A percentile compares a stretch with the other conserved stretches of the same genome.
These are phyloP conservation scores for Diorhabda carinulata DNA, from an alignment of 1,140 invertebrate genomes.

Conservation along the genomic window DNA sequence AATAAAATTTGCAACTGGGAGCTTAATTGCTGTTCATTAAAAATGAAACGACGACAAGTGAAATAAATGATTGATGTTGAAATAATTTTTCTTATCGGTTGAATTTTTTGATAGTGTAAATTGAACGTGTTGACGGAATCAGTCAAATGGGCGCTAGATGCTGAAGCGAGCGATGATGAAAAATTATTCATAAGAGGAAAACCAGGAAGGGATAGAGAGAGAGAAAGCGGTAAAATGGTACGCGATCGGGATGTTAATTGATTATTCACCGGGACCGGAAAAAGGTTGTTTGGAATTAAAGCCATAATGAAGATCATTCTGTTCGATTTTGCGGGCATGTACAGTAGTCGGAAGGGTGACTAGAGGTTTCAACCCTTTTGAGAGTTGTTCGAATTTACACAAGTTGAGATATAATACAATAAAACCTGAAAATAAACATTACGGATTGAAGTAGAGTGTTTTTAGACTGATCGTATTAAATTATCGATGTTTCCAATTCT, in stretches of 20 bases:
- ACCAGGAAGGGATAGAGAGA: not conserved
- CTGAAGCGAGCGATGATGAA: not conserved
- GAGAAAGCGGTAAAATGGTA: not conserved
- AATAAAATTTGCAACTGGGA: too few relatives aligned
- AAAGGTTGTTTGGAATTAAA: slow-evolving; percentile 2
- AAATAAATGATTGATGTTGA: too few relatives aligned
- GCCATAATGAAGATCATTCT: slow-evolving; percentile 2
- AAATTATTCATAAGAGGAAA: not conserved
- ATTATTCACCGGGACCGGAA: not conserved
- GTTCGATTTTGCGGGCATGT: not conserved
- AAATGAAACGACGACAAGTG: too few relatives aligned
- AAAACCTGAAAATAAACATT: too few relatives aligned
- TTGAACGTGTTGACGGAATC: not conserved
- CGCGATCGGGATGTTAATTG: slow-evolving; percentile 1
- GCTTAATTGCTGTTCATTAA: too few relatives aligned
- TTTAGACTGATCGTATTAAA: too few relatives aligned
- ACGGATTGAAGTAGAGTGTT: too few relatives aligned
- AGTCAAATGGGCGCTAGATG: not conserved
- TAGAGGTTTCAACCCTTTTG: not conserved
- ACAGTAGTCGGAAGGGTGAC: not conserved
- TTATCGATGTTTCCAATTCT: too few relatives aligned
- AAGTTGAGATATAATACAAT: too few relatives aligned
- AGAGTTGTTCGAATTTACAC: too few relatives aligned
- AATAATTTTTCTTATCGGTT: too few relatives aligned
- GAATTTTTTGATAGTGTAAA: too few relatives aligned